Evolutionary conservation across 2,888 invertebrate genomes (phyloP), one percentile per base, ranked within the genome.

Genomic region (Venustoraphidia nigricollis): DNA sequence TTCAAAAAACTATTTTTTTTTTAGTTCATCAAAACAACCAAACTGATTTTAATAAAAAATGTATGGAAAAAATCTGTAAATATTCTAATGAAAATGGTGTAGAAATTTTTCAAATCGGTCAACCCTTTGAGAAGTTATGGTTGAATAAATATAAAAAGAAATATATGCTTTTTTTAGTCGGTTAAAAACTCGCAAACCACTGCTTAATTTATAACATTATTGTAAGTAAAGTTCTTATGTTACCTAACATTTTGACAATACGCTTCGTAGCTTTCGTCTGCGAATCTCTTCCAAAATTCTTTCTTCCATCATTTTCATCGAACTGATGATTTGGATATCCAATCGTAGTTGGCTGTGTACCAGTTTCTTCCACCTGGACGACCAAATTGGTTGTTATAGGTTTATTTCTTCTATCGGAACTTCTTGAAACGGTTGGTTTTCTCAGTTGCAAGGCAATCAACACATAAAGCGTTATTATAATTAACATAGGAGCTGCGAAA

Each of bases 191-290:
- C 17, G 17, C 2, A 17, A 17, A 17, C 4, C 17, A 17, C 17
- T 17, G 17, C 17, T 4, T 17, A 17, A 4, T 4, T 17, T 8
- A 17, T 10, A n/a, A 45, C 13, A 36, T 34, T 34, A 48, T 41
- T 42, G n/a, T 44, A 43, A 11, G 34, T n/a, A 44, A 35, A 10
- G 41, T 10, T 11, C 8, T 36, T 27, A 46, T 68, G 73, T 69
- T 65, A 77, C 77, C 73, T 35, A 77, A 60, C 77, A 77, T 77
- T 59, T 76, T 77, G 14, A 77, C 67, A 17, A 70, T 68, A 53
- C 68, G 68, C 52, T 65, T 64, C 0, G 67, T 64, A 2, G 68
- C 61, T 55, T 55, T 54, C 39, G 50, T 54, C 37, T 65, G 61
- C 2, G 62, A 62, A 51, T 64, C 65, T 51, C 62, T 63, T 10